Evolutionary conservation across 2,113 vertebrate species (phyloP).

Genomic region (Andinoacara biseriatus): DNA sequence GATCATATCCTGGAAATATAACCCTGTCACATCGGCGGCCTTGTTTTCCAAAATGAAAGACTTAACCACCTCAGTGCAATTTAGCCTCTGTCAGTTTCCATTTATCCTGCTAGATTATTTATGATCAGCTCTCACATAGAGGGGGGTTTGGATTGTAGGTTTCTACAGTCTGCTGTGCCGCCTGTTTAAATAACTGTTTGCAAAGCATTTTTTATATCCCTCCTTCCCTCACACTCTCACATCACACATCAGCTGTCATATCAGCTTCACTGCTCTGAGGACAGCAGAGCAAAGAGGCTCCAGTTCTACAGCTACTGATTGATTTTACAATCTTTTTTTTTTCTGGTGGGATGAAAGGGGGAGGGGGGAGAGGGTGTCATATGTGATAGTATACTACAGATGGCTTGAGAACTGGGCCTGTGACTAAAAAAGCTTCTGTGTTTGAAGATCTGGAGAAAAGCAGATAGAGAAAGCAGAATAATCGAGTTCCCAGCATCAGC

Average conservation of each 20-base stretch:
- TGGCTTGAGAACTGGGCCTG: background rate
- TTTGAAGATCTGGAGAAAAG: background rate
- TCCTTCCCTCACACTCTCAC: background rate
- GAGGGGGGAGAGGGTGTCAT: background rate
- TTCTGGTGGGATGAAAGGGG: background rate
- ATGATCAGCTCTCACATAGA: background rate
- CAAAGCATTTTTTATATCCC: slow-evolving; percentile 20
- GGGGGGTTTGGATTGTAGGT: background rate
- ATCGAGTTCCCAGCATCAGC: background rate
- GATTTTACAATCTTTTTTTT: background rate
- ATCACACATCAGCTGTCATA: slow-evolving; percentile 15
- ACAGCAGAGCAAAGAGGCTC: slow-evolving; percentile 3
- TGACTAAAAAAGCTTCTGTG: background rate
- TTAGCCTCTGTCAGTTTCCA: slow-evolving; percentile 25
- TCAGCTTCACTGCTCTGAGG: slow-evolving; percentile 10
- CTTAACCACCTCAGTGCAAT: slow-evolving; percentile 32
- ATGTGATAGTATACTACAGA: background rate
- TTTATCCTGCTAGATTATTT: slow-evolving; percentile 28
- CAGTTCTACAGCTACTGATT: background rate
- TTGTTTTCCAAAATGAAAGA: slow-evolving; percentile 31
- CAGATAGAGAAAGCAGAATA: background rate
- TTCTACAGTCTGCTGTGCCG: background rate
- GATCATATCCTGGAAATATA: slow-evolving; percentile 14
- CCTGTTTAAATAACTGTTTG: slow-evolving; percentile 30
- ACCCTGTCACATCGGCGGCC: slow-evolving; percentile 14